phyloP scores from a whole-genome alignment of 2,888 invertebrate genomes.

The Euplagia quadripunctaria region DNA sequence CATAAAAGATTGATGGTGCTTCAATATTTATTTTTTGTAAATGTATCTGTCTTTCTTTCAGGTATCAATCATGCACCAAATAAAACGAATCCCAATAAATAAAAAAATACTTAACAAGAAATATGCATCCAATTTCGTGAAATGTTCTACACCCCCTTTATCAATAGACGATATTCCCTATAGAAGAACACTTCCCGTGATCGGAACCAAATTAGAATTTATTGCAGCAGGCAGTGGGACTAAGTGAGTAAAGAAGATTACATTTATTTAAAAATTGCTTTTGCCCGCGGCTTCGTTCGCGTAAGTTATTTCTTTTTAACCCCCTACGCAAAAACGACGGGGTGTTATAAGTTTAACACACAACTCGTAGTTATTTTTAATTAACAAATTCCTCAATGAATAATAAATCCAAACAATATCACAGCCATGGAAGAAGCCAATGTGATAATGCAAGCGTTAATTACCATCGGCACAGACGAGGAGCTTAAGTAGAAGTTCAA shows the following conservation, averaged over 20 bases:
- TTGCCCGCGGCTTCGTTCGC: not conserved
- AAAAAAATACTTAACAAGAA: slow-evolving; percentile 18
- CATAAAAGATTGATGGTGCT: not conserved
- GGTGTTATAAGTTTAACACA: no score
- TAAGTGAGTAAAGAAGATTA: slow-evolving; percentile 60
- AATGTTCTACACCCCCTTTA: slow-evolving; percentile 33
- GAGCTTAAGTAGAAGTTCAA: no score
- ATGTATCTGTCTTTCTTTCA: slow-evolving; percentile 27
- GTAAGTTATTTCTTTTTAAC: not conserved
- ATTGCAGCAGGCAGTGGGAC: slow-evolving; percentile 71
- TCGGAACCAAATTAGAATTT: slow-evolving; percentile 86
- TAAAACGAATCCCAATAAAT: slow-evolving; percentile 12
- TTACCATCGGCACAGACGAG: no score
- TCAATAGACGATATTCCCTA: slow-evolving; percentile 80
- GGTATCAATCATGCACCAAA: slow-evolving; percentile 52
- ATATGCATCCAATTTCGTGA: slow-evolving; percentile 10
- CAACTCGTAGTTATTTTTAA: no score
- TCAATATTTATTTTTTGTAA: not conserved
- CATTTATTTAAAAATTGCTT: not conserved
- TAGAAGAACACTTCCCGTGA: slow-evolving; percentile 81
- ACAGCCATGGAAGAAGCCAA: no score
- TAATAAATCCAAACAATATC: no score
- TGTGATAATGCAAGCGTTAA: no score
- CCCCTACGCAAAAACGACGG: no score
- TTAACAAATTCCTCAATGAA: no score